Conservation (phyloP, 2,888 invertebrate species). For the Liodrosophila aerea region DNA sequence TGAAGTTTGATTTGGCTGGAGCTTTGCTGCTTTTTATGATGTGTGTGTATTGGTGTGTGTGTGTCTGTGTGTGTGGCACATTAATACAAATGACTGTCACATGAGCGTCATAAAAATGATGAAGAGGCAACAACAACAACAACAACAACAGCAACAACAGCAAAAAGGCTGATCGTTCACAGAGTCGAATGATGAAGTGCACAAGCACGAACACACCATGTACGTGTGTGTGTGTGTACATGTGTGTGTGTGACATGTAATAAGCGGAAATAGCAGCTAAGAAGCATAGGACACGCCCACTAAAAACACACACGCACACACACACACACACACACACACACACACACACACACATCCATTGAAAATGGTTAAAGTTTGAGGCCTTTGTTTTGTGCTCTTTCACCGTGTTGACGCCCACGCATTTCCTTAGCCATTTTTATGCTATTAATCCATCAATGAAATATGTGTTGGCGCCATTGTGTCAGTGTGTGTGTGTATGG, state of each 20-base stretch:
- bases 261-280: slow-evolving; percentile 57
- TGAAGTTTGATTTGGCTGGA: slow-evolving; percentile 58
- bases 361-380: slow-evolving; percentile 14
- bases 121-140: slow-evolving; percentile 52
- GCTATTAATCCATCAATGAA: slow-evolving; percentile 58
- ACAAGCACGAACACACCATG: slow-evolving; percentile 31
- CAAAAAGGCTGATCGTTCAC: slow-evolving; percentile 53
- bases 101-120: slow-evolving; percentile 74
- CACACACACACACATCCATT: too few relatives aligned
- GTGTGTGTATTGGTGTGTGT: slow-evolving; percentile 22
- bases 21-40: slow-evolving; percentile 40
- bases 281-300: slow-evolving; percentile 31
- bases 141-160: slow-evolving; percentile 23
- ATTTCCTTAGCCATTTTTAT: slow-evolving; percentile 46
- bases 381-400: slow-evolving; percentile 22
- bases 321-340: too few relatives aligned
- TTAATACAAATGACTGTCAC: slow-evolving; percentile 76
- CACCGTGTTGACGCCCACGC: slow-evolving; percentile 46
- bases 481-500: slow-evolving; percentile 11
- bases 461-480: slow-evolving; percentile 17
- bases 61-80: slow-evolving; percentile 51
- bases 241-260: slow-evolving; percentile 48
- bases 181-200: slow-evolving; percentile 53
- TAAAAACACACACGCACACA: slow-evolving; percentile 10
- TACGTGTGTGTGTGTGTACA: slow-evolving; percentile 3